phyloP scores from a whole-genome alignment of 1,140 invertebrate species.

The Pararge aegeria region DNA sequence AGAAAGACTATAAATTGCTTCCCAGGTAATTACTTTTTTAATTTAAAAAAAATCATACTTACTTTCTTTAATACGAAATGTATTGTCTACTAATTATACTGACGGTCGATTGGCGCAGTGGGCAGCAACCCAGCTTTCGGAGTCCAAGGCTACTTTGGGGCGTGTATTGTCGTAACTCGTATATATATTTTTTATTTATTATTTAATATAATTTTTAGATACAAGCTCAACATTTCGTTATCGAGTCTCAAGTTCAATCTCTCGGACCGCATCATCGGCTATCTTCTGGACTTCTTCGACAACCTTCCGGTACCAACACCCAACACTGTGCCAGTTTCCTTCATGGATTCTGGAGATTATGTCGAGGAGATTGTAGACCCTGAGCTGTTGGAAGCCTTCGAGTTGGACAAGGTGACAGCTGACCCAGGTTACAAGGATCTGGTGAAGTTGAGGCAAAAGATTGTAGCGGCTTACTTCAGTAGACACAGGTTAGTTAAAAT shows the following conservation, averaged over 20 bases:
- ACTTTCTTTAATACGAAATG: too few species aligned
- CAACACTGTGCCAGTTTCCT: slow-evolving; percentile 70
- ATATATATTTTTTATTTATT: not conserved
- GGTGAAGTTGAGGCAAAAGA: slow-evolving; percentile 65
- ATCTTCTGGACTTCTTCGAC: slow-evolving; percentile 85
- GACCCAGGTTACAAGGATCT: slow-evolving; percentile 68
- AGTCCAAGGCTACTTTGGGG: too few species aligned
- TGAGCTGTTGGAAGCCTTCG: slow-evolving; percentile 44
- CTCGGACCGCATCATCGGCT: slow-evolving; percentile 86
- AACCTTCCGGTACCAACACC: slow-evolving; percentile 82
- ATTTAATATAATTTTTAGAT: too few species aligned
- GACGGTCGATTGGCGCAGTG: too few species aligned
- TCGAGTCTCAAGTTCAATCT: slow-evolving; percentile 88
- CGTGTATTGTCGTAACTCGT: too few species aligned
- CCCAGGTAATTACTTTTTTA: slow-evolving; percentile 79
- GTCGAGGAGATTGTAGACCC: slow-evolving; percentile 54
- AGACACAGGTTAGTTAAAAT: slow-evolving; percentile 63
- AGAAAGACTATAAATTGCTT: slow-evolving; percentile 87
- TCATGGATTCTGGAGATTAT: slow-evolving; percentile 69
- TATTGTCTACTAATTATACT: too few species aligned
- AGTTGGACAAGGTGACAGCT: slow-evolving; percentile 51
- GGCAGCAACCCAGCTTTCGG: too few species aligned
- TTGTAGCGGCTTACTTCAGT: slow-evolving; percentile 72
- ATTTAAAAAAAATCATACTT: too few species aligned
- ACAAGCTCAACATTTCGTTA: slow-evolving; percentile 88